These are phyloP conservation scores for Bombus polaris DNA, from an alignment of 1,140 invertebrate genomes.

Conservation along the genomic window DNA sequence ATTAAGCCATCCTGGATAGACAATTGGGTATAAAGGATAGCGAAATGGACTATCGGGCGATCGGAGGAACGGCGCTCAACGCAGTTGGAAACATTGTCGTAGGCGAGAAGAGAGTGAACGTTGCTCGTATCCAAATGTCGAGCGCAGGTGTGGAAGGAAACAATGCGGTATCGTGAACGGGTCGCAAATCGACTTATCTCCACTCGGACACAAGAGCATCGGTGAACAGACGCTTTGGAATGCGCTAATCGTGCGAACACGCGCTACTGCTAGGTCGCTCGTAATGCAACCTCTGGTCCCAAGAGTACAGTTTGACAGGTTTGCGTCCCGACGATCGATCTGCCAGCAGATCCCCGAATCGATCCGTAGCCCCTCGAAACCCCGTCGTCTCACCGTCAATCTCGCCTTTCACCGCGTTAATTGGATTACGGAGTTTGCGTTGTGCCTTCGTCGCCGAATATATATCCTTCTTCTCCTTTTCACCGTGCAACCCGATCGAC, in stretches of 20 bases:
- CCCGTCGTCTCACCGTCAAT: constrained; percentile 67
- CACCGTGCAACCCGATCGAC: not conserved
- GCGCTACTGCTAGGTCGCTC: constrained; percentile 49
- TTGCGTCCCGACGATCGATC: constrained; percentile 58
- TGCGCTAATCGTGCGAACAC: constrained; percentile 60
- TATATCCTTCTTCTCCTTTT: not conserved
- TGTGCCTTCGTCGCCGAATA: constrained; percentile 32
- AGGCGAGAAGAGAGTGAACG: not conserved
- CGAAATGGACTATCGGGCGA: not conserved
- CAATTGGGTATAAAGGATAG: not conserved
- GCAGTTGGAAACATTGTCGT: not conserved
- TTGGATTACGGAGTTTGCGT: constrained; percentile 65
- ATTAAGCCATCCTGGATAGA: not conserved
- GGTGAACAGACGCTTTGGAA: constrained; percentile 37
- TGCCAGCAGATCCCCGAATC: constrained; percentile 44
- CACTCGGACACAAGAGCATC: constrained; percentile 32
- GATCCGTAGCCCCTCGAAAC: constrained; percentile 56
- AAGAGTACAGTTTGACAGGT: constrained; percentile 61
- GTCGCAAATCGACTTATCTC: constrained; percentile 63
- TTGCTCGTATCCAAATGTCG: not conserved
- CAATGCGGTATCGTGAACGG: constrained; percentile 34
- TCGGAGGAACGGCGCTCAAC: not conserved
- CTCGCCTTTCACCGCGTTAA: constrained; percentile 66
- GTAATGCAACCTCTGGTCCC: constrained; percentile 60
- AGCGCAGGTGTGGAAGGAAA: constrained; percentile 34